Conservation (phyloP, 2,888 invertebrate genomes). For the Helicoverpa assulta region DNA sequence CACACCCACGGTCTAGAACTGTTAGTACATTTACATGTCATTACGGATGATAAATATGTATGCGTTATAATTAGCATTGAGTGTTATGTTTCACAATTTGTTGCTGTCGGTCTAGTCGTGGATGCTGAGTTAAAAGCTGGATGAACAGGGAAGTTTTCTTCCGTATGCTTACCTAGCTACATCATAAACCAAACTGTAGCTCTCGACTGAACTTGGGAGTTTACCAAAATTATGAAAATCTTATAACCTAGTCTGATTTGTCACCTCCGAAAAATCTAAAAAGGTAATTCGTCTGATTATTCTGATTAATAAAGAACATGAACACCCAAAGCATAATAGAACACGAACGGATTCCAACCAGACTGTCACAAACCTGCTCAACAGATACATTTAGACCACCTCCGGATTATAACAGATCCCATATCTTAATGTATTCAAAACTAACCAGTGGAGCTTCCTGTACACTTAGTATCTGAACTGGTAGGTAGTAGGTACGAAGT, state of each 20-base stretch:
- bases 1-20: constrained; percentile 67
- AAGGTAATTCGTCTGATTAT: too few species aligned
- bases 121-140: not conserved
- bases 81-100: constrained; percentile 53
- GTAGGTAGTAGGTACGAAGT: not conserved
- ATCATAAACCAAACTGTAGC: too few species aligned
- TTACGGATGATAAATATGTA: constrained; percentile 62
- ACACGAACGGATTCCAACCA: not conserved
- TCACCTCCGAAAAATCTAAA: too few species aligned
- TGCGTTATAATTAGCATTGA: constrained; percentile 53
- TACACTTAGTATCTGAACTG: constrained; percentile 1
- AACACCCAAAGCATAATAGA: not conserved
- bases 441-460: constrained; percentile 51
- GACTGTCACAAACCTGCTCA: constrained; percentile 13
- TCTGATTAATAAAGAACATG: too few species aligned
- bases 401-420: constrained; percentile 37
- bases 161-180: too few species aligned
- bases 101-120: constrained; percentile 3
- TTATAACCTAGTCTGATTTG: too few species aligned
- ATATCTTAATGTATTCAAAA: constrained; percentile 53
- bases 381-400: constrained; percentile 27
- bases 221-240: too few species aligned
- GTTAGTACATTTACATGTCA: constrained; percentile 67
- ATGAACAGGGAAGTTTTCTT: too few species aligned
- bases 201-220: too few species aligned